Conservation (phyloP, 2,888 invertebrate species). For the Hypercompe scribonia region DNA sequence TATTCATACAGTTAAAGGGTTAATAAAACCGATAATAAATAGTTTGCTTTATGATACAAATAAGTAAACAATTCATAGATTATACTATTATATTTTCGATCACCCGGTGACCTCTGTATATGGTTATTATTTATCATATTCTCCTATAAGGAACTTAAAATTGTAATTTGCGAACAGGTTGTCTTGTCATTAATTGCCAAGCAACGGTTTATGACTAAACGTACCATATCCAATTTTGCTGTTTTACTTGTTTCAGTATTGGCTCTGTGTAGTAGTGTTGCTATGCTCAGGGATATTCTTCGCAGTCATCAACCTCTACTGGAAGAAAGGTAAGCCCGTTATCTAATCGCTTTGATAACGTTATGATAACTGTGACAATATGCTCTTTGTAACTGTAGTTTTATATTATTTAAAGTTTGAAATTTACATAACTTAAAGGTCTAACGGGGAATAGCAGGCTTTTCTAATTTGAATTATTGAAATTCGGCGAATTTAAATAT, state of each 20-base stretch:
- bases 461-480: neutral
- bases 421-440: neutral
- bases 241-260: constrained; percentile 78
- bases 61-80: no score
- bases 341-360: constrained; percentile 44
- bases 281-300: constrained; percentile 89
- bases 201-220: neutral
- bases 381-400: constrained; percentile 7
- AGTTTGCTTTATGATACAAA: no score
- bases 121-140: no score
- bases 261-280: constrained; percentile 90
- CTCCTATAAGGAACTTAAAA: neutral
- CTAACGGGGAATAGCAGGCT: neutral
- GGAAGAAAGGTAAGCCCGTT: constrained; percentile 88
- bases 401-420: constrained; percentile 20
- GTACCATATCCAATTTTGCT: neutral
- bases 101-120: no score
- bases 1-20: no score
- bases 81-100: no score
- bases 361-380: constrained; percentile 33
- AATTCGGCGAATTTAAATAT: neutral
- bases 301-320: constrained; percentile 90
- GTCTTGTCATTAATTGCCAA: neutral
- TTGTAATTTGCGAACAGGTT: no score
- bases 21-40: no score